Evolutionary conservation across 1,140 invertebrate species (phyloP).

Genomic region (Drosophila pandora): DNA sequence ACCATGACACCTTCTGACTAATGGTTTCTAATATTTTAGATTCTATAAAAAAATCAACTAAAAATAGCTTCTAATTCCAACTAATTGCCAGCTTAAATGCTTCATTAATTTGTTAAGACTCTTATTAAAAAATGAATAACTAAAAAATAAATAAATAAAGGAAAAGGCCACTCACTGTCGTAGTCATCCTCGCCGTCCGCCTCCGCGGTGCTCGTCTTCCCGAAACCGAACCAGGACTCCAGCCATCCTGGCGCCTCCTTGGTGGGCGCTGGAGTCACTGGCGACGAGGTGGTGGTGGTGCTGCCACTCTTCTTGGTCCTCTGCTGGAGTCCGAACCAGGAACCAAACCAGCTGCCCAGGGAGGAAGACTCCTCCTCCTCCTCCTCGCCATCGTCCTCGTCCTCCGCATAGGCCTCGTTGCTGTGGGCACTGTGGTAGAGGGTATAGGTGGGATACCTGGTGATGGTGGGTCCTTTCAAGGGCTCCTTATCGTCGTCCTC

Average conservation of each 20-base stretch:
- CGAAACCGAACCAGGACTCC: constrained; percentile 73
- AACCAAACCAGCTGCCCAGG: constrained; percentile 70
- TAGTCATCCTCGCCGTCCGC: constrained; percentile 49
- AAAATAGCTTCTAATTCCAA: not conserved
- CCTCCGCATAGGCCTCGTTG: constrained; percentile 37
- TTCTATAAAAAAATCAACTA: no score
- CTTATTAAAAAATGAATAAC: not conserved
- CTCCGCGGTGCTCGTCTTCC: constrained; percentile 44
- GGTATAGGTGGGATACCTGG: constrained; percentile 70
- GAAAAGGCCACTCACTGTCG: constrained; percentile 66
- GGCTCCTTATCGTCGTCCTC: constrained; percentile 39
- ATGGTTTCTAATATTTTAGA: not conserved
- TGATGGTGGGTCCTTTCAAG: constrained; percentile 1
- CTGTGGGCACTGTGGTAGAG: constrained; percentile 74
- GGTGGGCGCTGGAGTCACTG: constrained; percentile 29
- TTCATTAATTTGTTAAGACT: not conserved
- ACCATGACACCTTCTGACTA: not conserved
- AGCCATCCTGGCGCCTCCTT: constrained; percentile 66
- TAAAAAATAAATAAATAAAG: not conserved
- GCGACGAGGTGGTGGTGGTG: constrained; percentile 27
- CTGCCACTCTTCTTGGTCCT: constrained; percentile 70
- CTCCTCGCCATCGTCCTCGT: constrained; percentile 5
- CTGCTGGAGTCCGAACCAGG: constrained; percentile 67
- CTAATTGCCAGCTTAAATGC: not conserved
- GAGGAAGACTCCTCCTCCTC: constrained; percentile 33